Percentiles rank a stretch among this genome's conserved stretches.
Evolutionary conservation across 1,140 invertebrate genomes (phyloP).

Genomic region (Polypedilum pembai): DNA sequence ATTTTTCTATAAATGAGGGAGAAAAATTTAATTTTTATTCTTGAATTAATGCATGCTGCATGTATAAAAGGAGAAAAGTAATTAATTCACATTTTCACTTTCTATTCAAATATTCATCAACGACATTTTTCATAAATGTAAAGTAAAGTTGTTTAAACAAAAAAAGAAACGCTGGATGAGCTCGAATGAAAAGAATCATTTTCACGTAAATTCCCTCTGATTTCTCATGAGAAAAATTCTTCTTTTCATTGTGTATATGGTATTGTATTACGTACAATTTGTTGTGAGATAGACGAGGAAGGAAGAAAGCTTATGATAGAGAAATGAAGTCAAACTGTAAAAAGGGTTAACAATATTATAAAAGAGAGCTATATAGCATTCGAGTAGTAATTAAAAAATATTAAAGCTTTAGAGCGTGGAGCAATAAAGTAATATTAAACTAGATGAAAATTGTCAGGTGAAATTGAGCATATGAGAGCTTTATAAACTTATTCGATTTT

Average conservation of each 20-base stretch:
- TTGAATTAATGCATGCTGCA: too few species aligned
- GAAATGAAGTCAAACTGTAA: neutral
- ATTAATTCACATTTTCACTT: too few species aligned
- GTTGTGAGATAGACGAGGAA: neutral
- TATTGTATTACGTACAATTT: neutral
- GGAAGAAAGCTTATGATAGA: neutral
- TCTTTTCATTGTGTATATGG: neutral
- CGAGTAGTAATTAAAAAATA: neutral
- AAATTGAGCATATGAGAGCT: neutral
- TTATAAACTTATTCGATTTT: neutral
- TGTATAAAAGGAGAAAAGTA: too few species aligned
- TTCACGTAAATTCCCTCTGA: neutral
- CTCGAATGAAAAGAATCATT: neutral
- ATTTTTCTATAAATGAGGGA: too few species aligned
- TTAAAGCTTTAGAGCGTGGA: neutral
- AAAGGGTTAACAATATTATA: neutral
- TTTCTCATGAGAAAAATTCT: neutral
- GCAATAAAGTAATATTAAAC: constrained; percentile 7
- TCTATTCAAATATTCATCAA: too few species aligned
- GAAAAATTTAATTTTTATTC: too few species aligned
- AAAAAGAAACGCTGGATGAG: neutral
- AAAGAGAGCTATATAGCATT: neutral
- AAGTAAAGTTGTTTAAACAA: too few species aligned
- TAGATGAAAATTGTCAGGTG: neutral
- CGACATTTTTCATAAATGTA: too few species aligned